These are phyloP conservation scores for Hemiprocne comata DNA, from an alignment of 2,113 vertebrate genomes.

Conservation along the genomic window DNA sequence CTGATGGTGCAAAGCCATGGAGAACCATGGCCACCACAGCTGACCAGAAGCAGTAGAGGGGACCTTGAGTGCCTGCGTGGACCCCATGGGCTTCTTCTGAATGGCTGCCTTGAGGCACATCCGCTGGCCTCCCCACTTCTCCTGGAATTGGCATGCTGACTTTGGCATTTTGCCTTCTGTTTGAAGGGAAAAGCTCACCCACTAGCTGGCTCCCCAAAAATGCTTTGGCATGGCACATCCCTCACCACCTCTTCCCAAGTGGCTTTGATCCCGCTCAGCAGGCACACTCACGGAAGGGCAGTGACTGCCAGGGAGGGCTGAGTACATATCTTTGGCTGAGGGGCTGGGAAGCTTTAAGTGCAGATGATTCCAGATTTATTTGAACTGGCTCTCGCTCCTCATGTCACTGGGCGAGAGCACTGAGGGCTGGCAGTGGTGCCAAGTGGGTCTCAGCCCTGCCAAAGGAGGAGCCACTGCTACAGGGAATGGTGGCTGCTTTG, in stretches of 20 bases:
- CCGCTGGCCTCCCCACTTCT: rapidly evolving
- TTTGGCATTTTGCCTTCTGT: neutral
- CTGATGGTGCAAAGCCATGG: neutral
- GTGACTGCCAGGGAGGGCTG: neutral
- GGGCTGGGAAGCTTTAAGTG: neutral
- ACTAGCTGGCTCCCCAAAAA: neutral
- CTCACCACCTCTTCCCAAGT: neutral
- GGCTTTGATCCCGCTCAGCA: neutral
- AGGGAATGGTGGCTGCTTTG: neutral
- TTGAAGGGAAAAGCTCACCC: neutral
- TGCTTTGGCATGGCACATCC: rapidly evolving
- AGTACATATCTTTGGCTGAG: neutral
- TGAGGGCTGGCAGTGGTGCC: neutral
- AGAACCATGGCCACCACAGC: neutral
- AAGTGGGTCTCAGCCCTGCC: neutral
- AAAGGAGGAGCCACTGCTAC: neutral
- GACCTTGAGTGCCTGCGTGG: neutral
- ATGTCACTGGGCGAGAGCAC: neutral
- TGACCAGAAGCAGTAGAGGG: neutral
- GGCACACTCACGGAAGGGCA: rapidly evolving
- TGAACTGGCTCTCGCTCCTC: neutral
- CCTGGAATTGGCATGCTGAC: neutral
- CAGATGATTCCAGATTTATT: neutral
- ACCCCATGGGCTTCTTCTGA: neutral
- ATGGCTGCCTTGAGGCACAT: rapidly evolving